phyloP scores from a whole-genome alignment of 2,888 invertebrate species.

The Danaus chrysippus region DNA sequence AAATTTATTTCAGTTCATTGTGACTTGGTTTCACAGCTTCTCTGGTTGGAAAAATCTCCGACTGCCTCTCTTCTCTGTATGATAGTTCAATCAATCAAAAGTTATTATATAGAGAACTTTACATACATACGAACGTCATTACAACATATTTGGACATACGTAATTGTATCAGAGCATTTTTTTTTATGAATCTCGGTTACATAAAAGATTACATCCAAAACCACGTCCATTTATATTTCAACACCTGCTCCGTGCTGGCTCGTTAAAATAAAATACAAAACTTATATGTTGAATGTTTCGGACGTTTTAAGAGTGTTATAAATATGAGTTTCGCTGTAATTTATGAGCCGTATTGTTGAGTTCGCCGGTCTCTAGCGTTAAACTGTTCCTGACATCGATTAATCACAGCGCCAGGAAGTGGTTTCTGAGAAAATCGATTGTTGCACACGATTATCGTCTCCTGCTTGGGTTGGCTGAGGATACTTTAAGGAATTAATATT shows the following conservation, averaged over 20 bases:
- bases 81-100: slow-evolving; percentile 31
- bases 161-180: no score
- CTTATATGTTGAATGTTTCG: neutral
- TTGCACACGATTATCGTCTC: slow-evolving; percentile 26
- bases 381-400: slow-evolving; percentile 28
- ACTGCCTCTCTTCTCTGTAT: slow-evolving; percentile 51
- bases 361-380: slow-evolving; percentile 22
- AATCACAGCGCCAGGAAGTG: slow-evolving; percentile 26
- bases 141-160: no score
- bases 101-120: neutral
- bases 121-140: no score
- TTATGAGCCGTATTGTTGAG: neutral
- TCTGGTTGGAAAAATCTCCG: slow-evolving; percentile 36
- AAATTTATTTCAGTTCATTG: slow-evolving; percentile 48
- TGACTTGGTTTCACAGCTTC: slow-evolving; percentile 39
- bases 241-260: slow-evolving; percentile 25
- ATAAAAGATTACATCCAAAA: neutral
- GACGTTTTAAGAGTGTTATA: neutral
- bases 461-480: slow-evolving; percentile 11
- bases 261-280: slow-evolving; percentile 5
- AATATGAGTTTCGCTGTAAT: neutral
- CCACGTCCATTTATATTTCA: neutral
- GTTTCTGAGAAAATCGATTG: slow-evolving; percentile 24
- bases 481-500: neutral
- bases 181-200: neutral